phyloP scores from a whole-genome alignment of 1,140 invertebrate species.

The Lepidotrigona ventralis region DNA sequence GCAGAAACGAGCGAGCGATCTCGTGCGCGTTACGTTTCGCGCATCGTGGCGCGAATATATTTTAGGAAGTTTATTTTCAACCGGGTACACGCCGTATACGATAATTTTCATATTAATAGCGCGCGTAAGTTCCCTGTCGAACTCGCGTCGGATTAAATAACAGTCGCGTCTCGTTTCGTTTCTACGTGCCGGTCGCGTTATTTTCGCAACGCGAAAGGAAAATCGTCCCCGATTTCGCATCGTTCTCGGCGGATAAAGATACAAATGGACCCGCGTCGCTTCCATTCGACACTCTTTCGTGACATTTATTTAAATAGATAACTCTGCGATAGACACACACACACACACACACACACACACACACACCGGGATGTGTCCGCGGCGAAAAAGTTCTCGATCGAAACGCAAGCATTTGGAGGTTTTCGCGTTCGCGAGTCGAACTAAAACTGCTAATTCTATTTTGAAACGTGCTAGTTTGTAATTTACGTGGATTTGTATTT shows the following conservation, averaged over 20 bases:
- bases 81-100: slow-evolving; percentile 39
- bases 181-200: neutral
- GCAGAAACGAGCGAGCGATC: no score
- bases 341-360: no score
- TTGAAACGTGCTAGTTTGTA: no score
- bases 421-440: no score
- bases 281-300: neutral
- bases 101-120: slow-evolving; percentile 53
- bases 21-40: neutral
- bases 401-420: no score
- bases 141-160: slow-evolving; percentile 46
- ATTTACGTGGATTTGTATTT: no score
- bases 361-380: no score
- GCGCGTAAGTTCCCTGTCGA: slow-evolving; percentile 36
- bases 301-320: neutral
- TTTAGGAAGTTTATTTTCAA: slow-evolving; percentile 53
- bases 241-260: neutral
- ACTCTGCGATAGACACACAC: no score
- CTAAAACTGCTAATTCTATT: no score
- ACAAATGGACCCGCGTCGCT: neutral
- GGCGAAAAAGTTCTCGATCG: no score
- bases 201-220: neutral
- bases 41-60: slow-evolving; percentile 23
- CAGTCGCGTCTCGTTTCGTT: slow-evolving; percentile 9
- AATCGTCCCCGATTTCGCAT: neutral